A percentile compares a stretch with the other conserved stretches of the same genome.
These are phyloP conservation scores for Celastrina argiolus DNA, from an alignment of 2,888 invertebrate genomes.

Conservation along the genomic window DNA sequence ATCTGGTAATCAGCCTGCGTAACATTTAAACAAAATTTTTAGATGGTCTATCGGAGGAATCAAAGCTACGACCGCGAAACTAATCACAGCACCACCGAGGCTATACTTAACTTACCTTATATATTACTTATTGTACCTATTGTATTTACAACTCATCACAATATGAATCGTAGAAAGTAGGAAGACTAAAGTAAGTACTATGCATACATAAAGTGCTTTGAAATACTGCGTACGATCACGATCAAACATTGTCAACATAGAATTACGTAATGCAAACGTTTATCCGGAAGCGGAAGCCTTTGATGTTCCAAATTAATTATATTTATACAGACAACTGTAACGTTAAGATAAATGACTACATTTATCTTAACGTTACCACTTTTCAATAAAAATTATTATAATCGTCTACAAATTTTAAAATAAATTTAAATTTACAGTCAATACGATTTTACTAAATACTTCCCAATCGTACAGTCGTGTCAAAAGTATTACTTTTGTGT, in stretches of 20 bases:
- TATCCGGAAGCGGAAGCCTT: neutral
- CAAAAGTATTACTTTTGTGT: neutral
- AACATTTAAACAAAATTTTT: too few relatives aligned
- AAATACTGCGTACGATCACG: neutral
- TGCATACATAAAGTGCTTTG: neutral
- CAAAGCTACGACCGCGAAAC: too few relatives aligned
- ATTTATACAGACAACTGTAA: neutral
- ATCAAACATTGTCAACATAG: neutral
- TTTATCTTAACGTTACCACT: neutral
- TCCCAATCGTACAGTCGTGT: neutral
- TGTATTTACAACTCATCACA: too few relatives aligned
- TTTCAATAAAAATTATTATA: neutral
- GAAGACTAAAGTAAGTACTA: neutral
- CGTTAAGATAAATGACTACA: neutral
- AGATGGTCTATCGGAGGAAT: too few relatives aligned
- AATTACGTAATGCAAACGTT: neutral
- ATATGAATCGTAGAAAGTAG: constrained; percentile 3
- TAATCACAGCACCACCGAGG: too few relatives aligned
- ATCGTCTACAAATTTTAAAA: neutral
- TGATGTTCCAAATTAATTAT: neutral
- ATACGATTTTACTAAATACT: neutral
- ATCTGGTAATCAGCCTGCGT: too few relatives aligned
- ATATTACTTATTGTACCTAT: too few relatives aligned
- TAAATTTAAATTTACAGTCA: neutral
- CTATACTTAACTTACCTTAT: too few relatives aligned